Conservation (phyloP, 2,888 invertebrate species). For the Acrobasis consociella region DNA sequence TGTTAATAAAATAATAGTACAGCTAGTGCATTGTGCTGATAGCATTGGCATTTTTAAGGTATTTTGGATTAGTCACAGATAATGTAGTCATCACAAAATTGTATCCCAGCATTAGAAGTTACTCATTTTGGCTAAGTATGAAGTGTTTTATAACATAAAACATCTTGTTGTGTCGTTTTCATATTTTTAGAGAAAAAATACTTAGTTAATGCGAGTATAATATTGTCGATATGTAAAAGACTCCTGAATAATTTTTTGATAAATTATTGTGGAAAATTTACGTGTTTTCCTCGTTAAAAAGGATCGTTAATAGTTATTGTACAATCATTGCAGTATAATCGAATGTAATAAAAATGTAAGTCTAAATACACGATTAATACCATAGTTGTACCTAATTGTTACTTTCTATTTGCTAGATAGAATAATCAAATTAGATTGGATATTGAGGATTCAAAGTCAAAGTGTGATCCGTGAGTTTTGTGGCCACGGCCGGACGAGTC, state of each 20-base stretch:
- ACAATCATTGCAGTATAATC: slow-evolving; percentile 71
- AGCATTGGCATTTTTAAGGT: slow-evolving; percentile 54
- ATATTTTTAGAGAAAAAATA: slow-evolving; percentile 74
- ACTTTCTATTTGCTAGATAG: slow-evolving; percentile 82
- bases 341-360: slow-evolving; percentile 61
- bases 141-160: slow-evolving; percentile 65
- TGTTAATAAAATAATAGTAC: slow-evolving; percentile 1
- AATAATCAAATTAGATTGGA: slow-evolving; percentile 81
- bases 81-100: slow-evolving; percentile 76
- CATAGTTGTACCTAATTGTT: slow-evolving; percentile 80
- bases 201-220: slow-evolving; percentile 52
- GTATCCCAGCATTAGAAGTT: slow-evolving; percentile 65
- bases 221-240: slow-evolving; percentile 64
- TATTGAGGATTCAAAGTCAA: slow-evolving; percentile 64
- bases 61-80: slow-evolving; percentile 70
- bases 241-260: slow-evolving; percentile 62
- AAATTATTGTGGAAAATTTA: slow-evolving; percentile 71
- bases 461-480: slow-evolving; percentile 68
- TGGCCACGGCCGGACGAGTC: slow-evolving; percentile 47
- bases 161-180: slow-evolving; percentile 79
- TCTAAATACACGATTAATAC: slow-evolving; percentile 64
- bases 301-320: slow-evolving; percentile 69
- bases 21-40: slow-evolving; percentile 36
- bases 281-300: slow-evolving; percentile 64
- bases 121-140: slow-evolving; percentile 68